Evolutionary conservation across 2,888 invertebrate genomes (phyloP), one percentile per base, ranked within the genome.

Genomic region (Microdon myrmicae): DNA sequence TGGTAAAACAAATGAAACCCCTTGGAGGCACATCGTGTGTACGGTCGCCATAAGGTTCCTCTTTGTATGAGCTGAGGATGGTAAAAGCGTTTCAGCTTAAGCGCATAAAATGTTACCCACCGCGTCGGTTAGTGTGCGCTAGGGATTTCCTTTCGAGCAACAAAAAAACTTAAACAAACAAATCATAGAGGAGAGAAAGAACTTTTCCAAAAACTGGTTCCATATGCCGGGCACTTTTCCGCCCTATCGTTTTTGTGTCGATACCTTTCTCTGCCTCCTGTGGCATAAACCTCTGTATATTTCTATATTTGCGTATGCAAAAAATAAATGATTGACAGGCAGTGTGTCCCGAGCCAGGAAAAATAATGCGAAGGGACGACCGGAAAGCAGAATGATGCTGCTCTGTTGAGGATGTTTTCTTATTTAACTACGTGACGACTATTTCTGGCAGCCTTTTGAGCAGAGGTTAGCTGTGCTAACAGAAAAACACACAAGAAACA

Each of bases 251-350:
- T 19, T 20, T 13, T 25, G 6, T 20, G 10, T 9, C 19, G 9
- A 17, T 38, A 8, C 14, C 6, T 5, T 12, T 32, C 8, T 35
- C 14, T 34, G n/a, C n/a, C n/a, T 44, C 35, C 31, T 41, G 19
- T 44, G 34, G 35, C n/a, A n/a, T n/a, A n/a, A n/a, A n/a, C n/a
- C n/a, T n/a, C n/a, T n/a, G n/a, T n/a, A n/a, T 32, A 41, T 51
- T 56, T 51, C 45, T 53, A n/a, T 64, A 56, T 64, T 64, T 64
- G 44, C 58, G 43, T 64, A 58, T 64, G 64, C 64, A 64, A 64
- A 58, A 53, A 58, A 58, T 64, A 58, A 64, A 58, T 64, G 64
- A 64, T 58, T 58, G 54, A 28, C 37, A 48, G 43, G 41, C 54
- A 43, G 49, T 13, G 20, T 45, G 35, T 32, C 23, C 25, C 19